Base-by-base conservation (phyloP, 1,140 invertebrate genomes). In the Cecropterus lyciades region DNA sequence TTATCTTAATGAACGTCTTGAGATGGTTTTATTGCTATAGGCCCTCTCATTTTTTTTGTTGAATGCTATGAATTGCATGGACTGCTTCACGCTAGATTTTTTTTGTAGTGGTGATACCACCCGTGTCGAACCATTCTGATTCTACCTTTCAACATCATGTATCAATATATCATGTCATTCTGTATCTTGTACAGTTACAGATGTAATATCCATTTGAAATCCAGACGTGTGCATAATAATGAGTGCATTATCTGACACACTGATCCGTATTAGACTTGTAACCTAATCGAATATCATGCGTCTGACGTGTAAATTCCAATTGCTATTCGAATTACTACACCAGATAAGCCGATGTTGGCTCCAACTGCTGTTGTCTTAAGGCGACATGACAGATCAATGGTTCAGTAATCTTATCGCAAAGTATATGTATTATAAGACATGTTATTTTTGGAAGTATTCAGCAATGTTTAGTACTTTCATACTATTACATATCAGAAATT, bases 231-330 rank as follows among this genome's bases (percentile, higher is more conserved):
- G 7, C n/a, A 30, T 37, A 4, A 37, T 37, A 37, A 37, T n/a
- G 4, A 30, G 24, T 46, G 24, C 24, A 46, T 33, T 59, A 20
- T 16, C 42, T 59, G n/a, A 46, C 55, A 43, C 7, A 15, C 56
- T 59, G 56, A 59, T 59, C 42, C 56, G 14, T 46, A 59, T 42
- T 45, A 20, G 43, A 59, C 56, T 24, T 37, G 11, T 11, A 10
- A 16, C 14, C 15, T 37, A 33, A 37, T 5, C 14, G 30, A 14
- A 10, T 46, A 59, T 15, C 42, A 30, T 24, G 20, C 4, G 14
- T 30, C 9, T 59, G 56, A 24, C 56, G 30, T 46, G 56, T 59
- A 45, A 59, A 33, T 48, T 46, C 24, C 56, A 46, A 59, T 30
- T 59, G 43, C 42, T 45, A 40, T 24, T 45, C 40, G 55, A 45